phyloP scores from a whole-genome alignment of 2,113 vertebrate genomes.

The Physeter macrocephalus region DNA sequence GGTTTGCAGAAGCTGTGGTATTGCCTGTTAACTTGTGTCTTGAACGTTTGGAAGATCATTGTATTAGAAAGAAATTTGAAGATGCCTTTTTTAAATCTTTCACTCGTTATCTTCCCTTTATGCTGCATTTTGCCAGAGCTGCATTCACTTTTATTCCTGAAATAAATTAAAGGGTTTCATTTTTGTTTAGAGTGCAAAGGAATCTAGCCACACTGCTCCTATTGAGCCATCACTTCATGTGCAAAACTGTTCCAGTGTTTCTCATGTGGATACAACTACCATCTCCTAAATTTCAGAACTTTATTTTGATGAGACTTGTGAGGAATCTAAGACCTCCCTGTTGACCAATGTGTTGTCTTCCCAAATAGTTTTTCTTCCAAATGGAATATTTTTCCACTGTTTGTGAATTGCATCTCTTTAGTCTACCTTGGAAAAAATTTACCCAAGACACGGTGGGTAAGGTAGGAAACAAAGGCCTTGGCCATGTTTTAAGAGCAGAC shows the following conservation, averaged over 20 bases:
- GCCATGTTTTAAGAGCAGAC: neutral
- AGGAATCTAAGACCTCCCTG: neutral
- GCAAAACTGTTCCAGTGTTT: neutral
- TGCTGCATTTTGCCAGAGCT: neutral
- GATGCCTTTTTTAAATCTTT: neutral
- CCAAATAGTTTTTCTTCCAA: slow-evolving; percentile 35
- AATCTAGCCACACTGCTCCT: slow-evolving; percentile 20
- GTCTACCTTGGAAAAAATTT: neutral
- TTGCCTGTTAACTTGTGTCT: neutral
- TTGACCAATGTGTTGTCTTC: slow-evolving; percentile 1
- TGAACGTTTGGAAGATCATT: neutral
- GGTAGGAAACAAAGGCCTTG: neutral
- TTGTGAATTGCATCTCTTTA: neutral
- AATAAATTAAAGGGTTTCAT: neutral
- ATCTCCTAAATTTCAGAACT: neutral
- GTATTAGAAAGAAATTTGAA: neutral
- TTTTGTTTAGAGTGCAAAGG: neutral
- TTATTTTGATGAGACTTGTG: slow-evolving; percentile 29
- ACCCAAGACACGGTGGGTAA: neutral
- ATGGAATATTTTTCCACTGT: neutral
- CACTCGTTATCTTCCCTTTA: neutral
- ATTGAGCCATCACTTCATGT: slow-evolving; percentile 18
- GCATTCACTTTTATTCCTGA: slow-evolving; percentile 33
- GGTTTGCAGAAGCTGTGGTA: neutral
- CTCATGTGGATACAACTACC: neutral